A percentile compares a stretch with the other conserved stretches of the same genome.
Conservation (phyloP, 2,888 invertebrate genomes). For the Fabriciana adippe region DNA sequence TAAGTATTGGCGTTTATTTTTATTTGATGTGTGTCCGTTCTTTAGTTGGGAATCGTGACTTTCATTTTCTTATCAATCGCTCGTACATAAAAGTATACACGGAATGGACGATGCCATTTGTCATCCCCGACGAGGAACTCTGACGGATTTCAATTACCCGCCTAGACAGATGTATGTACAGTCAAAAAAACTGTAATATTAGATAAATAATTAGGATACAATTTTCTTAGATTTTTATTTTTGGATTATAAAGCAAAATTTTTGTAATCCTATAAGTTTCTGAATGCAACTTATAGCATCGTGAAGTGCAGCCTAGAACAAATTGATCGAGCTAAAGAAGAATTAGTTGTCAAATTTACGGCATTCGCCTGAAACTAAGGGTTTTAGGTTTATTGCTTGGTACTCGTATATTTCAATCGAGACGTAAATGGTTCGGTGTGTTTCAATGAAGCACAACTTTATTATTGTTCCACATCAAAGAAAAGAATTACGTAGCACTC, state of each 20-base stretch:
- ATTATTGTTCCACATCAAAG: constrained; percentile 62
- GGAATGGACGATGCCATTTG: constrained; percentile 53
- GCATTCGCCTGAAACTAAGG: constrained; percentile 31
- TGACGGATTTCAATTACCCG: constrained; percentile 69
- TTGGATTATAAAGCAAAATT: too few relatives aligned
- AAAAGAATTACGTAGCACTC: constrained; percentile 55
- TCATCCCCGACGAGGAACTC: constrained; percentile 55
- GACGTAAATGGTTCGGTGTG: constrained; percentile 36
- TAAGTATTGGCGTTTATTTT: background rate
- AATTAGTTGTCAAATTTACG: constrained; percentile 32
- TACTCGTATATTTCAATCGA: constrained; percentile 40
- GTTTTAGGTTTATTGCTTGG: constrained; percentile 35
- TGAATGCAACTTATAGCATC: background rate
- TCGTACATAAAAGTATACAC: constrained; percentile 36
- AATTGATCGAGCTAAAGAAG: constrained; percentile 21
- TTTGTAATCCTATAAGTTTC: background rate
- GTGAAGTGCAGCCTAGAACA: constrained; percentile 15
- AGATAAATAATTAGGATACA: too few relatives aligned
- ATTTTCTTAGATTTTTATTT: too few relatives aligned
- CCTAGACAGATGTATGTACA: constrained; percentile 22
- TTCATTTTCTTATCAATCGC: constrained; percentile 34
- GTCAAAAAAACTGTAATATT: constrained; percentile 34
- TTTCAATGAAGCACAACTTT: constrained; percentile 36
- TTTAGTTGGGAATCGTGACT: constrained; percentile 27
- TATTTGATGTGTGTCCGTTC: constrained; percentile 12